Conservation (phyloP, 37 sponge, comb jelly and placozoan genomes). For the Ianthella basta region DNA sequence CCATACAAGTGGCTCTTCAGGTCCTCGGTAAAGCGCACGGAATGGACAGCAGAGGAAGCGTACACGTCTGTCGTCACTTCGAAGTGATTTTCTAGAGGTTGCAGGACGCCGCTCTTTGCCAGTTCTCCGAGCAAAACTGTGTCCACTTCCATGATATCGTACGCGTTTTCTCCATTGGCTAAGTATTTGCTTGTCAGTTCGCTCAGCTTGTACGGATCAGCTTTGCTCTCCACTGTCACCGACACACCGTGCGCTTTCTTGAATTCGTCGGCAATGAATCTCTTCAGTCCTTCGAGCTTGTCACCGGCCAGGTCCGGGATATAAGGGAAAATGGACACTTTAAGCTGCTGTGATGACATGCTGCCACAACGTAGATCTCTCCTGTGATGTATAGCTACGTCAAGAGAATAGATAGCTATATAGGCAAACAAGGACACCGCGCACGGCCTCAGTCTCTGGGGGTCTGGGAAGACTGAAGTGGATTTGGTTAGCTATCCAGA, state of each 20-base stretch:
- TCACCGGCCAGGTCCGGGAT: constrained; percentile 40
- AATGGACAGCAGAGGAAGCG: constrained; percentile 23
- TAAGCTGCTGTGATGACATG: constrained; percentile 21
- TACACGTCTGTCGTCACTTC: constrained; percentile 8
- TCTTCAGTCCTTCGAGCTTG: not conserved
- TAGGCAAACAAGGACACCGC: too few relatives aligned
- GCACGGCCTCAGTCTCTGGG: too few relatives aligned
- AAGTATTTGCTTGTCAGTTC: not conserved
- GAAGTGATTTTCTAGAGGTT: constrained; percentile 19
- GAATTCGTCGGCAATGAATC: constrained; percentile 8
- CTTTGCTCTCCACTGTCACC: not conserved
- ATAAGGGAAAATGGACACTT: constrained; percentile 41
- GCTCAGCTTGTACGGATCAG: not conserved
- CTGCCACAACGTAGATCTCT: too few relatives aligned
- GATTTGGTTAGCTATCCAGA: too few relatives aligned
- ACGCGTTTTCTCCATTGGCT: constrained; percentile 1
- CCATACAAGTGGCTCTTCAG: constrained; percentile 24
- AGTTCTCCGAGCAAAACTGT: constrained; percentile 41
- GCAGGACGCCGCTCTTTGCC: not conserved
- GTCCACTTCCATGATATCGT: constrained; percentile 46
- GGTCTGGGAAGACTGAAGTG: too few relatives aligned
- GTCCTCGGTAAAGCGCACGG: not conserved
- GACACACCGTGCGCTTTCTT: not conserved
- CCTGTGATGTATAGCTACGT: too few relatives aligned
- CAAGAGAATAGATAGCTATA: too few relatives aligned